Conservation (phyloP, 35 echinoderm and acorn worm species). For the Eucidaris tribuloides region DNA sequence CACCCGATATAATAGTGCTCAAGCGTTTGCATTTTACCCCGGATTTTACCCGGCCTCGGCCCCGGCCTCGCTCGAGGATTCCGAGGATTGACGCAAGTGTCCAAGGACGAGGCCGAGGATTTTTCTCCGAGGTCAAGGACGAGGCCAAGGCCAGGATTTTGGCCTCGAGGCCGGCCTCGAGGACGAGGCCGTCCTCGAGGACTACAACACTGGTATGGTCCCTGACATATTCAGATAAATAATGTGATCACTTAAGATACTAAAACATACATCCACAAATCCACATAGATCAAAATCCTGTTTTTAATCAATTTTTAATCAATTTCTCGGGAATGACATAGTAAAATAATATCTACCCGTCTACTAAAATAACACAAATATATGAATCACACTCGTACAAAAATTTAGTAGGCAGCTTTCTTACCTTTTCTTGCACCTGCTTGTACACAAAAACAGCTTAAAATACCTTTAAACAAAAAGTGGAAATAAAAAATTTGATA, state of each 20-base stretch:
- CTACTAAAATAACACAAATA: not conserved
- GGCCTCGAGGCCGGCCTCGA: too few species aligned
- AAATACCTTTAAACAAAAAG: constrained; percentile 49
- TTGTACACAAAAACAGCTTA: constrained; percentile 96
- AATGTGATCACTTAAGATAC: not conserved
- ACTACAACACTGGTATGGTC: too few species aligned
- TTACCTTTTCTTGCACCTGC: constrained; percentile 92
- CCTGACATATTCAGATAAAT: not conserved
- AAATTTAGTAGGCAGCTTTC: not conserved
- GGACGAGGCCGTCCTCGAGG: too few species aligned
- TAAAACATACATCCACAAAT: not conserved
- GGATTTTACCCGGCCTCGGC: too few species aligned
- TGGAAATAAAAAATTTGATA: not conserved
- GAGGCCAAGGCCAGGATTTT: too few species aligned
- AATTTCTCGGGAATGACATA: not conserved
- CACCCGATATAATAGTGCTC: too few species aligned
- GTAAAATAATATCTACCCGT: not conserved
- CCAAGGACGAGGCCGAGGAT: too few species aligned
- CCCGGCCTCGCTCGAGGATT: too few species aligned
- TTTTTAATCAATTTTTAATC: too few species aligned
- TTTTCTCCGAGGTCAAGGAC: too few species aligned
- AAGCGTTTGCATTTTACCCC: too few species aligned
- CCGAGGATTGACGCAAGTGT: too few species aligned
- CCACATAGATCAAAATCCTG: not conserved
- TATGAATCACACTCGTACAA: not conserved